Conservation (phyloP, 2,113 vertebrate genomes). For the crab-eating macaque (Macaca fascicularis) region T2T-MFA8v1.1 NC_088386.1:110057501-110058000, state of each 20-base stretch:
- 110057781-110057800: neutral
- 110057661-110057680: neutral
- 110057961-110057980: neutral
- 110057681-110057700: neutral
- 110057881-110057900: neutral
- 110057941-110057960: neutral
- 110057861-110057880: neutral
- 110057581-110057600: neutral
- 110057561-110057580: neutral
- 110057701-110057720: neutral
- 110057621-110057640: neutral
- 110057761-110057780: neutral
- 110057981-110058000: conserved; percentile 1
- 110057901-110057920: neutral
- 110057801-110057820: neutral
- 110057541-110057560: neutral
- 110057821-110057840: neutral
- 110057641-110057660: neutral
- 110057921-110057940: neutral
- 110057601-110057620: neutral
- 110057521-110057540: neutral
- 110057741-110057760: neutral
- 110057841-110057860: neutral
- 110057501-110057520: neutral
- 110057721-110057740: neutral